Evolutionary conservation across 2,888 invertebrate species (phyloP).

Genomic region (Euplagia quadripunctaria): DNA sequence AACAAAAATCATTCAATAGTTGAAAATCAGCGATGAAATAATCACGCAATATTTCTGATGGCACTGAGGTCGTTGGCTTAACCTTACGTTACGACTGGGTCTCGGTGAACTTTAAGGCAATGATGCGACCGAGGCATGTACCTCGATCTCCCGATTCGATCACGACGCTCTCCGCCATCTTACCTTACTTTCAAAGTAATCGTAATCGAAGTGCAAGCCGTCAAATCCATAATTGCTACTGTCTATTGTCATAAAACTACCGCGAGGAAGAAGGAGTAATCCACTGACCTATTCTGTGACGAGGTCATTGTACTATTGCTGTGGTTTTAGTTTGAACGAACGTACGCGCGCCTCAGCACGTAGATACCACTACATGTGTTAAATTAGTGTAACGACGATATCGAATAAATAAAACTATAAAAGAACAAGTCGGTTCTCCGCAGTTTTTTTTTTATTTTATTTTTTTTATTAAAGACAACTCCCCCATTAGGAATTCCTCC

Average conservation of each 20-base stretch:
- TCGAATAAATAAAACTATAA: not conserved
- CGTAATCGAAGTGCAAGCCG: not conserved
- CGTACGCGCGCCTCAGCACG: conserved; percentile 59
- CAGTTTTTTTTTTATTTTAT: too few species aligned
- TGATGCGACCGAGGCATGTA: too few species aligned
- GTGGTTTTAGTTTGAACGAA: conserved; percentile 59
- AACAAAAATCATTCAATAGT: not conserved
- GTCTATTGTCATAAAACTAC: conserved; percentile 40
- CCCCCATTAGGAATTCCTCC: too few species aligned
- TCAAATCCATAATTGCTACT: conserved; percentile 26
- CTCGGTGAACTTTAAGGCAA: not conserved
- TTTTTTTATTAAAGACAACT: too few species aligned
- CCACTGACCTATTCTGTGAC: conserved; percentile 59
- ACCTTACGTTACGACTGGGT: not conserved
- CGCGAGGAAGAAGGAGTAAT: conserved; percentile 58
- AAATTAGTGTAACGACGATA: conserved; percentile 25
- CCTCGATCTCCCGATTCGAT: not conserved
- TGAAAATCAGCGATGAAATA: not conserved
- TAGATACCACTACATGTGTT: conserved; percentile 29
- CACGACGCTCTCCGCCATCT: not conserved
- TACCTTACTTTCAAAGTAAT: not conserved
- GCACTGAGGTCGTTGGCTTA: not conserved
- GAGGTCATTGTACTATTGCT: conserved; percentile 69
- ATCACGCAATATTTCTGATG: not conserved
- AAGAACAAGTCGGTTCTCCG: too few species aligned